Base-by-base conservation (phyloP, 2,113 vertebrate species). In the Cairina moschata region DNA sequence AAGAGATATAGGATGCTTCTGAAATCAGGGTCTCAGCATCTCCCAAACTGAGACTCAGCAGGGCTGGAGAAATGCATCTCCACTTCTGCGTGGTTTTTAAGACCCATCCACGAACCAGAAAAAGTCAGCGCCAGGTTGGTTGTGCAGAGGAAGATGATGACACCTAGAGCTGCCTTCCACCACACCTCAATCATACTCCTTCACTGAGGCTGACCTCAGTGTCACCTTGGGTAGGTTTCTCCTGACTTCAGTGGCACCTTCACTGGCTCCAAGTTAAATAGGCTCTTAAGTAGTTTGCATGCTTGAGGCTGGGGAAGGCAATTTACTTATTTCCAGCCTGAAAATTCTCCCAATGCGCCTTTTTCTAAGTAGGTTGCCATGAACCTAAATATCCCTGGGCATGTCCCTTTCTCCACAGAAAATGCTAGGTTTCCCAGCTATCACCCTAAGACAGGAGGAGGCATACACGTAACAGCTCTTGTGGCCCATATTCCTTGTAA, bases 361-460 rank as follows among this genome's bases (percentile, higher is more conserved):
- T 88, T 89, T 90, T 60, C 34, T 66, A 72, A 96, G 66, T 73
- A 96, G 92, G 86, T 86, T 86, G 92, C 50, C 50, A 73, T 16
- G n/a, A 95, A 79, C 15, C 31, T 80, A 95, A 94, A 86, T 83
- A 92, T 86, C 93, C 65, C 2, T 2, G 15, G 67, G 86, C n/a
- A 8, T 44, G 55, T 63, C 48, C 67, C 42, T 65, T 66, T 81
- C 71, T 79, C 48, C 28, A 88, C 21, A 86, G 50, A 88, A 95
- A 83, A 88, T 34, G 38, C 18, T 71, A 56, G 4, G 5, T 73
- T 86, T 83, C 31, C 15, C 54, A 50, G 40, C 44, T 81, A 71
- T 71, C 20, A 80, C 62, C 50, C 22, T 84, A 67, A 93, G 8
- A 74, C 31, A 85, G 83, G 83, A 92, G 55, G 59, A 42, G 89